phyloP scores from a whole-genome alignment of 2,797 vertebrate species.

The Discoglossus pictus region DNA sequence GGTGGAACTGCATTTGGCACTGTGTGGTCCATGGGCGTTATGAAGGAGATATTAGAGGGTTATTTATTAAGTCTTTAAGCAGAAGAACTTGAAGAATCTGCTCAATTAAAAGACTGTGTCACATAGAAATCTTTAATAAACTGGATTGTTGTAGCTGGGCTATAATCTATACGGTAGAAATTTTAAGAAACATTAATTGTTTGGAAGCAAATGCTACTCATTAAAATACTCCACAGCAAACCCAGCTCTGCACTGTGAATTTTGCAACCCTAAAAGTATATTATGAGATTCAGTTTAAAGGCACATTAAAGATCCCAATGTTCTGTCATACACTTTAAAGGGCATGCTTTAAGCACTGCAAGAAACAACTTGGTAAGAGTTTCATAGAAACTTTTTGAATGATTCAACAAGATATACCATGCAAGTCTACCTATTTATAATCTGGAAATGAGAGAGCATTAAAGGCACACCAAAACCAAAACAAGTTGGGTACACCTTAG shows the following conservation, averaged over 20 bases:
- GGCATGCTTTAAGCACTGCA: too few species aligned
- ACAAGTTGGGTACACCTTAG: too few species aligned
- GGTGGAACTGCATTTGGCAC: conserved; percentile 36
- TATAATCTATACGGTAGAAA: not conserved
- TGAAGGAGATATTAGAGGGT: conserved; percentile 33
- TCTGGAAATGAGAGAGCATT: too few species aligned
- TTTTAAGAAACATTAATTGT: not conserved
- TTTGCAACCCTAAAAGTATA: not conserved
- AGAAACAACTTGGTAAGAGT: too few species aligned
- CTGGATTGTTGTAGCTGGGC: not conserved
- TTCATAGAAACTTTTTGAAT: too few species aligned
- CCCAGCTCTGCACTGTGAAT: not conserved
- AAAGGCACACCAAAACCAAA: too few species aligned
- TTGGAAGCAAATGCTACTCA: not conserved
- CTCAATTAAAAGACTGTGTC: too few species aligned
- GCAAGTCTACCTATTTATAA: too few species aligned
- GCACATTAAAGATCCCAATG: too few species aligned
- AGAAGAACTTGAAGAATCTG: conserved; percentile 5
- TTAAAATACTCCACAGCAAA: conserved; percentile 6
- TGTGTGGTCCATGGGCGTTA: conserved; percentile 42
- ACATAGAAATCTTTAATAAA: not conserved
- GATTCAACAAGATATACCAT: too few species aligned
- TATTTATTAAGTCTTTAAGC: conserved; percentile 39
- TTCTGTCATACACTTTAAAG: too few species aligned
- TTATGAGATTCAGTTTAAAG: too few species aligned